Base-by-base conservation (phyloP, 1,140 invertebrate genomes). In the Episyrphus balteatus region DNA sequence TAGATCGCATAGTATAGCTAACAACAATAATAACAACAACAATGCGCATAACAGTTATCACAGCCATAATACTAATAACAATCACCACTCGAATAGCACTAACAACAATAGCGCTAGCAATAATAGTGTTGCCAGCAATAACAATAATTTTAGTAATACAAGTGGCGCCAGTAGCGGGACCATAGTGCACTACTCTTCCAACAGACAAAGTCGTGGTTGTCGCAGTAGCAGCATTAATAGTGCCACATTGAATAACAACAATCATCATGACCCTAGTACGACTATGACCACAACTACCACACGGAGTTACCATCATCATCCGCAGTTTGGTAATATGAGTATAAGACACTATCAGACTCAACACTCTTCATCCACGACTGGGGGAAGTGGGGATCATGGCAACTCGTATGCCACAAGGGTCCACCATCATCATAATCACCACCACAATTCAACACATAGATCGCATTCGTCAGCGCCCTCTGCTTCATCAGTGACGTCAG, bases 311-410 rank as follows among this genome's bases (percentile, higher is more conserved):
- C 38, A 61, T 50, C 59, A 59, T 53, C 57, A 61, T 56, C 59
- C 59, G 18, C 59, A 61, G 31, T 61, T 61, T 42, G 59, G 59
- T 32, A 61, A 61, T 43, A 61, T 61, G 59, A 54, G 57, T 9
- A 54, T 61, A n/a, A 43, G 59, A 10, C 57, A 59, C 41, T 48
- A 48, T 46, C 50, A 43, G 3, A 48, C 26, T 7, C 54, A 18
- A 33, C 50, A 18, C 15, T 26, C 21, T 3, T 26, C 21, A 8
- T 26, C 21, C 8, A 26, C 21, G 8, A 26, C 21, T 26, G 21
- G 21, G 3, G 8, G 21, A 5, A 8, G 21, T 26, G 21, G 21
- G 3, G 21, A 26, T 26, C 21, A 26, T 26, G 21, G 21, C 21
- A 26, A 8, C 8, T 26, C 21, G 21, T 26, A 26, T 26, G 36